Conservation (phyloP, 2,797 vertebrate species). For the Pelobates cultripes region DNA sequence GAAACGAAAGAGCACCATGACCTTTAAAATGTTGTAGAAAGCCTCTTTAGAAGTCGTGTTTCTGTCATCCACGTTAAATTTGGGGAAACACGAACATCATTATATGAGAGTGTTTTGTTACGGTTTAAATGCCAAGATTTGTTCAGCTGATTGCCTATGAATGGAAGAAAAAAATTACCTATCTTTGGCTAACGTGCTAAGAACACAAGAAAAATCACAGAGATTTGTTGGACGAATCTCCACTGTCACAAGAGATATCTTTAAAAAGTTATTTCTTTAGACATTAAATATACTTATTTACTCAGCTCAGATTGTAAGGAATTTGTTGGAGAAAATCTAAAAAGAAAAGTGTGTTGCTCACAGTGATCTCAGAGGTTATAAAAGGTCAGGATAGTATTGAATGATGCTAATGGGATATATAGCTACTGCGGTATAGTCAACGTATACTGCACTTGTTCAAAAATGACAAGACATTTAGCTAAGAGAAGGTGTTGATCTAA, state of each 20-base stretch:
- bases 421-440: too few species aligned
- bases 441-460: too few species aligned
- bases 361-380: too few species aligned
- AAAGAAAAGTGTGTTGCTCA: background rate
- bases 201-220: background rate
- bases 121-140: conserved; percentile 20
- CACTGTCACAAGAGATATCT: background rate
- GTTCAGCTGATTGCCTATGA: background rate
- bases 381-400: too few species aligned
- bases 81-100: background rate
- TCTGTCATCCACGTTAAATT: conserved; percentile 23
- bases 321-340: background rate
- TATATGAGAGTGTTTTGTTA: conserved; percentile 18
- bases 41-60: conserved; percentile 13
- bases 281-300: background rate
- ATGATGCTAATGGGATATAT: too few species aligned
- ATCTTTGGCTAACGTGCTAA: background rate
- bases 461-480: too few species aligned
- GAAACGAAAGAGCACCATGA: conserved; percentile 36
- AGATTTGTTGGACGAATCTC: background rate
- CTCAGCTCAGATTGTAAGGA: background rate
- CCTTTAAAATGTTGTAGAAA: conserved; percentile 37
- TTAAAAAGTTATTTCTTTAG: background rate
- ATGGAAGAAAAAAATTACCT: background rate
- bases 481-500: too few species aligned